Base-by-base conservation (phyloP, 2,888 invertebrate genomes). In the Aricia artaxerxes region DNA sequence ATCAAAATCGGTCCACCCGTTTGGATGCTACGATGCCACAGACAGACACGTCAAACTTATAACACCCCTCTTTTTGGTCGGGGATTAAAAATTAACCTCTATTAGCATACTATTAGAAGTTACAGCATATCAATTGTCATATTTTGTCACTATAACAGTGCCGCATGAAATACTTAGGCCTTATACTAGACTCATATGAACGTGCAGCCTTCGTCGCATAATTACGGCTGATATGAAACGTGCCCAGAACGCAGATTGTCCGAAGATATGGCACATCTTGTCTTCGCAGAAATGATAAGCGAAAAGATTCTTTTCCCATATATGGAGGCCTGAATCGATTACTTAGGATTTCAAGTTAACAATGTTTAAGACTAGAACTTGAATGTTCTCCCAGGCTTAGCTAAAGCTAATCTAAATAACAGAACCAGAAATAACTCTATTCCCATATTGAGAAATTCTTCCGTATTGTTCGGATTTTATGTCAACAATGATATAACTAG, bases 201-300 rank as follows among this genome's bases (percentile, higher is more conserved):
- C 76, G 76, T 57, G 35, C 57, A 76, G 76, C 76, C 76, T 75
- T 76, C 76, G 76, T 16, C 49, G 31, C 13, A 35, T 57, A 76
- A 49, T 73, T 44, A 53, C 57, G 1, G 13, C 31, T 38, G 57
- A 76, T 76, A 53, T 31, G 76, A 76, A 35, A 57, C 76, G 76
- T 76, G 76, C 57, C 13, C 76, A 5, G 76, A 76, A 76, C 76
- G 53, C 57, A 13, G 76, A 76, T 76, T 7, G 16, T 9, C 6
- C 13, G 53, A 49, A 76, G 57, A 76, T 76, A 76, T 35, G 35
- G 76, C 76, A 76, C 76, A 76, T 57, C 57, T 76, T 16, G 13
- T 5, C 13, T 76, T 35, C 49, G 76, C 76, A 57, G 75, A 49
- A 75, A 75, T 75, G 49, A 49, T 75, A 75, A 75, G 49, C 49